Evolutionary conservation across 2,888 invertebrate species (phyloP), one percentile per base, ranked within the genome.

Genomic region (Pristionchus maxplancki): DNA sequence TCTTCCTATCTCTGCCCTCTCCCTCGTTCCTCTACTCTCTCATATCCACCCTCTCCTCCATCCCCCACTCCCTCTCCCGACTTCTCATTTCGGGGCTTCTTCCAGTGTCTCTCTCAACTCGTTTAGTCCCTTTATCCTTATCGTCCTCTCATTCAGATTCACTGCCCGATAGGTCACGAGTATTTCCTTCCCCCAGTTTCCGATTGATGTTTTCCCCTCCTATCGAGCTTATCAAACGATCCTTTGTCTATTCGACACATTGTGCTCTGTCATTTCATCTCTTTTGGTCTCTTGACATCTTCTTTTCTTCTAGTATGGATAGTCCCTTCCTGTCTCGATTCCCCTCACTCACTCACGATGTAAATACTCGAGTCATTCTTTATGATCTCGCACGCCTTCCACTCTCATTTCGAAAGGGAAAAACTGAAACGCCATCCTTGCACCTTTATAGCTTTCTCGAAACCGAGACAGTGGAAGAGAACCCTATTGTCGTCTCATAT

Each of bases 361-460:
- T 86, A 82, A 87, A 85, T 85, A 88, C 62, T 40, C 62, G 78
- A 40, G 44, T 78, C 40, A 48, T 78, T 48, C 78, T 78, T 78
- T 78, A 78, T 78, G 78, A 78, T 78, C 44, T 78, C 40, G 24
- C n/a, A 13, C 9, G 11, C 28, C 37, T 28, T 78, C 78, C 34
- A 48, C 78, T 78, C 78, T 78, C 78, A 53, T 84, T 71, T 34
- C 71, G 37, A 53, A 62, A 31, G 17, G 20, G 48, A 64, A 31
- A 82, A 17, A 37, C 50, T 28, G 24, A 15, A 20, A n/a, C n/a
- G n/a, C 58, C 31, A 17, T 81, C 24, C 20, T 58, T n/a, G n/a
- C 74, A 58, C 20, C 40, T 74, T 74, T 24, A 74, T n/a, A 4
- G 13, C 44, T n/a, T 44, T 31, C 8, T 40, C 28, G 78, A 53